Conservation (phyloP, 1,140 invertebrate genomes). For the Meloidogyne chitwoodi region DNA sequence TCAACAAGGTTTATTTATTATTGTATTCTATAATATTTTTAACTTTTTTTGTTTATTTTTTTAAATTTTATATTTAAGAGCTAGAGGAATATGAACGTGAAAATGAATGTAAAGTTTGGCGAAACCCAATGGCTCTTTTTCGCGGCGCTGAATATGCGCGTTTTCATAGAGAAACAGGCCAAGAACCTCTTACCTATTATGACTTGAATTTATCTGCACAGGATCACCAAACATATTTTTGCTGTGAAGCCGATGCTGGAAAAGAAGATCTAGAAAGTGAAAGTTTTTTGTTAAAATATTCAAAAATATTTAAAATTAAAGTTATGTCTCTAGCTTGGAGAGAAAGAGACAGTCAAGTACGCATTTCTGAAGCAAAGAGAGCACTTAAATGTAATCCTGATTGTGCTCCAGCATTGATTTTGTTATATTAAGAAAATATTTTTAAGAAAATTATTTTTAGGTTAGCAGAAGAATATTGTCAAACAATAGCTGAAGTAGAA, state of each 20-base stretch:
- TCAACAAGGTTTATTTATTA: constrained; percentile 31
- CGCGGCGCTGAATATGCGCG: constrained; percentile 91
- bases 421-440: constrained; percentile 59
- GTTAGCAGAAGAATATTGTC: constrained; percentile 89
- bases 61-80: constrained; percentile 18
- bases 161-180: constrained; percentile 78
- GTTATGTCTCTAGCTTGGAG: constrained; percentile 96
- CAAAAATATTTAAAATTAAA: constrained; percentile 53
- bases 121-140: constrained; percentile 91
- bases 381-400: constrained; percentile 85
- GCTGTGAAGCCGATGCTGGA: constrained; percentile 81
- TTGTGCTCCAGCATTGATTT: constrained; percentile 88
- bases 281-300: constrained; percentile 10
- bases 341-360: constrained; percentile 82
- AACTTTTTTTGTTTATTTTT: constrained; percentile 12
- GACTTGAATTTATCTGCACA: constrained; percentile 98
- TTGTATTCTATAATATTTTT: no score
- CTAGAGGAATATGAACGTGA: constrained; percentile 32
- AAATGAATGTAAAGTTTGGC: constrained; percentile 88
- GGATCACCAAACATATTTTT: constrained; percentile 97
- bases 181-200: constrained; percentile 93
- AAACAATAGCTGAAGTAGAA: constrained; percentile 74
- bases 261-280: constrained; percentile 85
- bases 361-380: constrained; percentile 85
- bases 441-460: neutral